Percentiles rank a stretch among this genome's conserved stretches.
phyloP scores from a whole-genome alignment of 2,797 vertebrate genomes.

The Eremophila alpestris region DNA sequence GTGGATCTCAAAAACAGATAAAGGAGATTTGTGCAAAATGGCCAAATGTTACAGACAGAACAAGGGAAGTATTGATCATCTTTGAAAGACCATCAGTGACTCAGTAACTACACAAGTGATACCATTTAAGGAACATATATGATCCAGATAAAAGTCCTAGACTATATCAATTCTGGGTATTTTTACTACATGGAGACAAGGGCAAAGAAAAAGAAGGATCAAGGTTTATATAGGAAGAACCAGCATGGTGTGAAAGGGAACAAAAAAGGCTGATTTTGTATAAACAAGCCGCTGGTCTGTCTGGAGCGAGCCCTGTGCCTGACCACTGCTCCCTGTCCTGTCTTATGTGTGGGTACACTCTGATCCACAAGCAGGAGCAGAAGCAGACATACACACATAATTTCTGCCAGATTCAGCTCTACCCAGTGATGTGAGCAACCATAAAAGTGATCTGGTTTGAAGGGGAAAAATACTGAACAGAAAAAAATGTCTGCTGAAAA shows the following conservation, averaged over 20 bases:
- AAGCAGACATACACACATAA: neutral
- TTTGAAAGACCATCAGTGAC: neutral
- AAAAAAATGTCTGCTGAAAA: neutral
- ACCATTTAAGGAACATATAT: neutral
- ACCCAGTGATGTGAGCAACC: neutral
- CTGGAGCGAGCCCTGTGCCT: neutral
- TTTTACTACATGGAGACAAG: neutral
- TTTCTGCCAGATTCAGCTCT: neutral
- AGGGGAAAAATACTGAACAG: neutral
- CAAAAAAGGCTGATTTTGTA: neutral
- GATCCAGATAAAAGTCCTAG: neutral
- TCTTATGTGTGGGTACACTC: neutral
- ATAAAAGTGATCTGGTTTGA: neutral
- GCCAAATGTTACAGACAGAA: neutral
- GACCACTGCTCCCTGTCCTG: neutral
- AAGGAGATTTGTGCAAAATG: neutral
- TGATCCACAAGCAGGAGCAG: neutral
- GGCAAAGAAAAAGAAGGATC: neutral
- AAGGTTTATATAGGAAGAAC: neutral
- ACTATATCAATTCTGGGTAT: accelerated
- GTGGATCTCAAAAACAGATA: neutral
- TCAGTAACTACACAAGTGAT: neutral
- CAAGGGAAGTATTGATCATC: neutral
- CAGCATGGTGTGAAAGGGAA: neutral
- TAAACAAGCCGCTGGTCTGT: neutral